phyloP scores from a whole-genome alignment of 2,797 vertebrate genomes.

The Synanceia verrucosa region DNA sequence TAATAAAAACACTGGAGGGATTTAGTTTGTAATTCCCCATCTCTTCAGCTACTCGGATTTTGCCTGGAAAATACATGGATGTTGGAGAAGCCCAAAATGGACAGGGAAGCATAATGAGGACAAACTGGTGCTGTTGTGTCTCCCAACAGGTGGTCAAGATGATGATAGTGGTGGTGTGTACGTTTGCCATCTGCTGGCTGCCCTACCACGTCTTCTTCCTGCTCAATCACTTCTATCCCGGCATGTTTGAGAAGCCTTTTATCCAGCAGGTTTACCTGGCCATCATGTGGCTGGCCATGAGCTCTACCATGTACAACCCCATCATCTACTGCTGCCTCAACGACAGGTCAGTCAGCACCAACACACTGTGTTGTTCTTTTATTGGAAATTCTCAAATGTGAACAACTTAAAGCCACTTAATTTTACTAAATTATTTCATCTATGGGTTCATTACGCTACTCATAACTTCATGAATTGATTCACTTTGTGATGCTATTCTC shows the following conservation, averaged over 20 bases:
- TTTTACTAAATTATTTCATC: neutral
- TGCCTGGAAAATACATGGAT: neutral
- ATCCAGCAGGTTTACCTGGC: conserved; percentile 96
- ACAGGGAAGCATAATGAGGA: neutral
- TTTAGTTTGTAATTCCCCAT: neutral
- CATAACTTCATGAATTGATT: neutral
- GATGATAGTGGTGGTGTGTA: conserved; percentile 98
- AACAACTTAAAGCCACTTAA: too few relatives aligned
- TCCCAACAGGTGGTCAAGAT: conserved; percentile 94
- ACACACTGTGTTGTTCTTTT: neutral
- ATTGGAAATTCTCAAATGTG: neutral
- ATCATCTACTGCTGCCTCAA: conserved; percentile 99
- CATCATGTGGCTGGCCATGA: conserved; percentile 98
- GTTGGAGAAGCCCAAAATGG: neutral
- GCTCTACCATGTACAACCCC: conserved; percentile 99
- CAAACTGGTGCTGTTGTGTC: neutral
- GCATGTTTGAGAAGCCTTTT: conserved; percentile 84
- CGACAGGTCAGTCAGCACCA: conserved; percentile 84
- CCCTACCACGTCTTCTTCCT: conserved; percentile 97
- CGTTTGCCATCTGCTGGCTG: conserved; percentile 96
- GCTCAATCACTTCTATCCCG: conserved; percentile 86
- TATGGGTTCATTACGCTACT: neutral
- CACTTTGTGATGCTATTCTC: neutral
- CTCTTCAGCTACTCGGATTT: neutral
- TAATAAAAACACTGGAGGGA: neutral